These are phyloP conservation scores for Epinephelus awoara DNA, from an alignment of 2,797 vertebrate genomes.

Conservation along the genomic window DNA sequence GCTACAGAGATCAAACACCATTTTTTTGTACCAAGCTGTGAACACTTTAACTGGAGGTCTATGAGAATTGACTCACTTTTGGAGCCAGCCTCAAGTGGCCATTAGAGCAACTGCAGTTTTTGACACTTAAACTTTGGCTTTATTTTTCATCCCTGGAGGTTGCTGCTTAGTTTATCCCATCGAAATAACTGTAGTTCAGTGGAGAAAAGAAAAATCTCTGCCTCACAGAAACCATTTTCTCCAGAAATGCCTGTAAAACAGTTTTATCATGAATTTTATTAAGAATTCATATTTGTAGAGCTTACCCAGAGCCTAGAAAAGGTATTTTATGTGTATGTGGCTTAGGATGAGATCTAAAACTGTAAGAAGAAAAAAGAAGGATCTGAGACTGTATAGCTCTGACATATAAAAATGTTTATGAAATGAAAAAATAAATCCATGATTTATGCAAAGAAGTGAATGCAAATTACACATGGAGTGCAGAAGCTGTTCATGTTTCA, in stretches of 20 bases:
- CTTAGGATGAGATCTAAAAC: too few species aligned
- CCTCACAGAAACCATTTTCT: not conserved
- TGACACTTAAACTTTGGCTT: too few species aligned
- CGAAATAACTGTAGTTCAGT: not conserved
- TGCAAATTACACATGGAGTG: not conserved
- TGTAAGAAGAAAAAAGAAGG: not conserved
- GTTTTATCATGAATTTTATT: not conserved
- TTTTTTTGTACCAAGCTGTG: too few species aligned
- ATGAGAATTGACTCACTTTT: too few species aligned
- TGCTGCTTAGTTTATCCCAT: not conserved
- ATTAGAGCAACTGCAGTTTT: too few species aligned
- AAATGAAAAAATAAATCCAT: not conserved
- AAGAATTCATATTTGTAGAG: constrained; percentile 3
- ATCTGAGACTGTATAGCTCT: not conserved
- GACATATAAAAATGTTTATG: not conserved
- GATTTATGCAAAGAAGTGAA: not conserved
- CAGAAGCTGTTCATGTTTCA: not conserved
- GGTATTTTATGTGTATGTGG: not conserved
- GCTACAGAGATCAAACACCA: too few species aligned
- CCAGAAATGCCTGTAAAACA: too few species aligned
- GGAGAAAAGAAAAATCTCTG: not conserved
- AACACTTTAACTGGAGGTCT: too few species aligned
- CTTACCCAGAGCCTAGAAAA: not conserved
- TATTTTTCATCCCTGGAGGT: too few species aligned
- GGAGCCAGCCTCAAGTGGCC: too few species aligned